Evolutionary conservation across 2,888 invertebrate genomes (phyloP), one percentile per base, ranked within the genome.

Genomic region (Drosophila mimica): DNA sequence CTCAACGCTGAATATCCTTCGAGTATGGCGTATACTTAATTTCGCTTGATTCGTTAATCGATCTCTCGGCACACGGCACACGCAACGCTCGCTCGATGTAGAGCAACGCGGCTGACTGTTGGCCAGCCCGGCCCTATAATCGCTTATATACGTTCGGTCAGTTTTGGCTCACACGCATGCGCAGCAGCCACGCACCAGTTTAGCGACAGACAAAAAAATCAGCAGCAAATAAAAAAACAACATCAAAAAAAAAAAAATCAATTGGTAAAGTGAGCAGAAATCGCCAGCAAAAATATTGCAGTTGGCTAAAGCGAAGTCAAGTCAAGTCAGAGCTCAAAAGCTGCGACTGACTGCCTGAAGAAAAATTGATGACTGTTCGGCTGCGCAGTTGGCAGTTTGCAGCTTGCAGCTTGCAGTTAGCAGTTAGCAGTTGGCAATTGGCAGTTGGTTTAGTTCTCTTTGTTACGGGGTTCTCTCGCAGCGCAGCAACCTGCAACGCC

Each of bases 131-230:
- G 91, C 93, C 93, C 93, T 93, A 93, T 92, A 91, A 91, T 91
- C 92, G 92, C 91, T 93, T 93, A 92, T 93, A 93, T 93, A 93
- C 93, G 93, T 92, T 93, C 93, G 93, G 93, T 93, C 93, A 93
- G 91, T 91, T 91, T 78, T 74, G 74, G 79, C 76, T 82, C 59
- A 75, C 79, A 89, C 88, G 88, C 89, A 85, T 83, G 83, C 79
- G 89, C 89, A 77, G 89, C 86, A 83, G 87, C 89, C 83, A 86
- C 90, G 86, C 90, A 86, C 86, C 84, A 86, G 90, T 86, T 86
- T 89, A 87, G 89, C 89, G 89, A 89, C 90, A 86, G 70, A 89
- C 90, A 86, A 70, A 79, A 72, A 89, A 72, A 76, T 76, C 66
- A 70, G 73, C 66, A 67, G 64, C 59, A 48, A 57, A 59, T 7